These are phyloP conservation scores for Scophthalmus maximus DNA, from an alignment of 2,113 vertebrate genomes.

Conservation along the genomic window DNA sequence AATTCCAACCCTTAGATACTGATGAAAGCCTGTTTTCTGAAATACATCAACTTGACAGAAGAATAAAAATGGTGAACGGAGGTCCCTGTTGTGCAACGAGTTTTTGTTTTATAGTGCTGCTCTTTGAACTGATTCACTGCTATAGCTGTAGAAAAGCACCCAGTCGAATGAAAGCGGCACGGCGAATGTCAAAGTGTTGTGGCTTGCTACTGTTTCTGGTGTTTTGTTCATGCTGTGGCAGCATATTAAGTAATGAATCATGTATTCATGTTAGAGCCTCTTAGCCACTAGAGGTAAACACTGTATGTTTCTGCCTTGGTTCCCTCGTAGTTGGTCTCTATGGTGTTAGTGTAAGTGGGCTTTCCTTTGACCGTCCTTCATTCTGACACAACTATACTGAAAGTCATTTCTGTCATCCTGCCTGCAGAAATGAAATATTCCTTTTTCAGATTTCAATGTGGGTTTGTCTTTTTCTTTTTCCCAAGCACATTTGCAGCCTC, in stretches of 20 bases:
- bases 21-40: background rate
- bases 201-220: slow-evolving; percentile 5
- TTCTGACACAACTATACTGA: slow-evolving; percentile 16
- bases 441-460: slow-evolving; percentile 9
- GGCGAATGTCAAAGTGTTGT: slow-evolving; percentile 23
- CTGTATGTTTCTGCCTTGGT: slow-evolving; percentile 4
- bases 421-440: slow-evolving; percentile 37
- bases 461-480: background rate
- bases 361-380: slow-evolving; percentile 33
- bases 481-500: slow-evolving; percentile 21
- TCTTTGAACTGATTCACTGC: slow-evolving; percentile 26
- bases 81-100: slow-evolving; percentile 20
- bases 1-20: too few species aligned
- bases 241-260: slow-evolving; percentile 27
- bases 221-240: slow-evolving; percentile 34
- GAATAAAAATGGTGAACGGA: slow-evolving; percentile 26
- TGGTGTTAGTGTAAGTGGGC: slow-evolving; percentile 10
- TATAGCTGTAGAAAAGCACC: slow-evolving; percentile 9
- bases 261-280: slow-evolving; percentile 23
- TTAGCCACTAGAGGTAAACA: slow-evolving; percentile 31
- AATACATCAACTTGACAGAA: slow-evolving; percentile 6
- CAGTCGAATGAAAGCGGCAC: slow-evolving; percentile 13
- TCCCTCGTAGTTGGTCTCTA: slow-evolving; percentile 1
- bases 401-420: slow-evolving; percentile 29
- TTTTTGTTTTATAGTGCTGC: slow-evolving; percentile 36